Evolutionary conservation across 2,113 vertebrate genomes (phyloP).

Genomic region (Pongo abelii): DNA sequence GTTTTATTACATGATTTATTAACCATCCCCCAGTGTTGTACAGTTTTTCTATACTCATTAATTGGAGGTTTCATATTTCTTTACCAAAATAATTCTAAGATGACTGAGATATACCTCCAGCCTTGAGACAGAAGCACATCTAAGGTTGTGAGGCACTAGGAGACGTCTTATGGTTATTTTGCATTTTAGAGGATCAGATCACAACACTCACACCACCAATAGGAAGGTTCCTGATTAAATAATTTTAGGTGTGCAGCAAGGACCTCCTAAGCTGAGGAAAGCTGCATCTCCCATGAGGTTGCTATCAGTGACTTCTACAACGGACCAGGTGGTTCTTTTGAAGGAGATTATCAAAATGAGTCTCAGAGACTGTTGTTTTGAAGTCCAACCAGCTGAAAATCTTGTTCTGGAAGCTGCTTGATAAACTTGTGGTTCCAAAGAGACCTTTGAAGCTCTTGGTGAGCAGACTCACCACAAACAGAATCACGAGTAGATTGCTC

Average conservation of each 20-base stretch:
- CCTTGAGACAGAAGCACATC: not conserved
- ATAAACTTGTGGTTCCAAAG: not conserved
- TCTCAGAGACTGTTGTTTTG: not conserved
- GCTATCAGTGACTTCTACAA: not conserved
- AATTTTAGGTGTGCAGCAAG: not conserved
- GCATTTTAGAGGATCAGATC: not conserved
- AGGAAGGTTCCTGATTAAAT: not conserved
- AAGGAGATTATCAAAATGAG: not conserved
- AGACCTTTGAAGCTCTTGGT: not conserved
- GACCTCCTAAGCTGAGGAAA: not conserved
- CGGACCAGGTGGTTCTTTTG: not conserved
- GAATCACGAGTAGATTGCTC: not conserved
- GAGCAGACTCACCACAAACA: not conserved
- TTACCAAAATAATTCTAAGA: not conserved
- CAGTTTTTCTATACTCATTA: not conserved
- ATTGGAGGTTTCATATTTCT: not conserved
- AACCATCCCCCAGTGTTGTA: not conserved
- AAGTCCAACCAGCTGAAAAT: not conserved
- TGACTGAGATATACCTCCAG: not conserved
- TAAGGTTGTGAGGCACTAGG: not conserved
- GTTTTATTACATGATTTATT: not conserved
- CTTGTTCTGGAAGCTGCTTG: not conserved
- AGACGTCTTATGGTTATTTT: not conserved
- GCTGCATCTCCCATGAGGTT: not conserved
- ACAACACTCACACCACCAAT: not conserved